Conservation (phyloP, 2,113 vertebrate genomes). For the Galeopterus variegatus region DNA sequence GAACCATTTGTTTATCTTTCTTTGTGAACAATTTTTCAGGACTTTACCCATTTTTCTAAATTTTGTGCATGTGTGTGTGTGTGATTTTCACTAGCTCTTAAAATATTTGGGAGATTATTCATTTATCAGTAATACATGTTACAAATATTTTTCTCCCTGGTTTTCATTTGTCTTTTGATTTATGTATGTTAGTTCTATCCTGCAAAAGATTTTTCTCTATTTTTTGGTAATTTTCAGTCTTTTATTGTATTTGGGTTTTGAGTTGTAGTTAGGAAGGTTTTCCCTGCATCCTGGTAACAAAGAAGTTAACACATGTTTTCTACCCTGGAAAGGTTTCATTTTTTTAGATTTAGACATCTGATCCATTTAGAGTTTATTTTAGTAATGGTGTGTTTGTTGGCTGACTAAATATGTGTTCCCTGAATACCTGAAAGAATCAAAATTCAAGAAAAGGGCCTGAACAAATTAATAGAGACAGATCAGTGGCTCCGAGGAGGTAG, state of each 20-base stretch:
- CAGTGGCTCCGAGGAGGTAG: background rate
- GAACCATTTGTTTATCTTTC: slow-evolving; percentile 31
- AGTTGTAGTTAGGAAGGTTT: background rate
- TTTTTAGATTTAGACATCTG: background rate
- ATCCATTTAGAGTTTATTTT: background rate
- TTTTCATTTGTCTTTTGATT: slow-evolving; percentile 26
- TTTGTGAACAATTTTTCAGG: background rate
- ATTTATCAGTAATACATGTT: slow-evolving; percentile 30
- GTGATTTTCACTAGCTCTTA: slow-evolving; percentile 41
- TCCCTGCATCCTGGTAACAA: background rate
- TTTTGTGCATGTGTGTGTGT: background rate
- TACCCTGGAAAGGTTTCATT: background rate
- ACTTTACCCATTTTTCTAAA: background rate
- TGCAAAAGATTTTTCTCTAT: background rate
- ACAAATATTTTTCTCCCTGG: background rate
- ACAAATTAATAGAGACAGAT: background rate
- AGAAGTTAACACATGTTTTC: background rate
- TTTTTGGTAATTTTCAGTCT: background rate
- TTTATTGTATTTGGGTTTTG: background rate
- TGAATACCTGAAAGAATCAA: background rate
- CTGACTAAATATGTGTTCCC: slow-evolving; percentile 3
- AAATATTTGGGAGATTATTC: background rate
- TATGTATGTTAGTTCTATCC: background rate
- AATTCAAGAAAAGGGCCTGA: background rate
- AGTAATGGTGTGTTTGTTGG: background rate